phyloP scores from a whole-genome alignment of 1,140 invertebrate genomes.

The Holcopasites calliopsidis region DNA sequence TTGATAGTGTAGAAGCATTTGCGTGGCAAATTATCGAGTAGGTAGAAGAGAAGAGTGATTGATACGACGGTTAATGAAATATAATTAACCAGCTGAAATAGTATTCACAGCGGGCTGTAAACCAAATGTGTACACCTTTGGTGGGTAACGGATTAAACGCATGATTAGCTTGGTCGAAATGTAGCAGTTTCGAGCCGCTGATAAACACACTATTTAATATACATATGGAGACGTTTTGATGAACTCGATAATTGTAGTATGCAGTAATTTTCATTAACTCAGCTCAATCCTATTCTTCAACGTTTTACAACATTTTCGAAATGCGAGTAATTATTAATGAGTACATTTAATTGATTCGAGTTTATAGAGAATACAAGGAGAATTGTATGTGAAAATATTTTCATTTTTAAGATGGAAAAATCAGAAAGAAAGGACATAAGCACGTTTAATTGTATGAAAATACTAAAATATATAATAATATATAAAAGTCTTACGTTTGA shows the following conservation, averaged over 20 bases:
- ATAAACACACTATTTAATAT: constrained; percentile 6
- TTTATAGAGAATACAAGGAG: no score
- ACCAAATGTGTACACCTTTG: not conserved
- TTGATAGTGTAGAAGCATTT: no score
- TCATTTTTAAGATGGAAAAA: no score
- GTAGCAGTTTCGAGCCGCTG: constrained; percentile 10
- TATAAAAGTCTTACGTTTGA: no score
- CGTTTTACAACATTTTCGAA: not conserved
- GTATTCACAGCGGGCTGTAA: constrained; percentile 10
- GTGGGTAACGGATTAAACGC: constrained; percentile 34
- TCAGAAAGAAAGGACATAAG: no score
- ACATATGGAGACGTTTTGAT: not conserved
- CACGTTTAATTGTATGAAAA: no score
- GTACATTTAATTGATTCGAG: no score
- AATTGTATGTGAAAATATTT: no score
- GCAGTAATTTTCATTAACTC: constrained; percentile 8
- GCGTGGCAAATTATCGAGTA: not conserved
- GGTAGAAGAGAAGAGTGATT: not conserved
- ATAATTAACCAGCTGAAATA: constrained; percentile 14
- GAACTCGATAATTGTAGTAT: not conserved
- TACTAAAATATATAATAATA: no score
- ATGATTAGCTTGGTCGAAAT: constrained; percentile 1
- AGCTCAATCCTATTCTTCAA: not conserved
- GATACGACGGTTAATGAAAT: constrained; percentile 10
- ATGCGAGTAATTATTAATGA: no score